Evolutionary conservation across 2,888 invertebrate genomes (phyloP), one percentile per base, ranked within the genome.

Genomic region (Incurvaria masculella): DNA sequence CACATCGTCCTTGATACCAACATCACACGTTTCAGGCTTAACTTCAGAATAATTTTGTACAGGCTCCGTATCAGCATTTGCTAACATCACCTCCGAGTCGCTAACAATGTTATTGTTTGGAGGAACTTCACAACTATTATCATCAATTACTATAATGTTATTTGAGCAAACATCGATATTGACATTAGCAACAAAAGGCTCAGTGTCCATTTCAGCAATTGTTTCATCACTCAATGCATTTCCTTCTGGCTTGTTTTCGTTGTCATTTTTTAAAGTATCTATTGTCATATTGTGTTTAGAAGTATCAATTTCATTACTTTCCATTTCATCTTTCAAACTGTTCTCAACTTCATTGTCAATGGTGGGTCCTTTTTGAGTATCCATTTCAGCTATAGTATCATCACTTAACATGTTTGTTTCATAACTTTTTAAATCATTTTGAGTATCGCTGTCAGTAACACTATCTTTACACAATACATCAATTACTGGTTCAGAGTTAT

Each of bases 131-230:
- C 33, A 33, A 33, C 33, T 33, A 33, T 33, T 33, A n/a, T 65
- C 61, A 50, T 57, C 58, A 11, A 64, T 57, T 40, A 66, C 40
- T 38, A 66, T 60, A 33, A 67, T 56, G 17, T 65, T 63, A 47
- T 62, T 59, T 42, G 60, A 56, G 46, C 56, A 53, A n/a, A 42
- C 8, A 20, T 73, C 71, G 66, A 70, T 67, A 57, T 68, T 63
- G 50, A 68, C 69, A 38, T 69, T 72, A 39, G 64, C 8, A 21
- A 21, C 21, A 21, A 44, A 5, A 5, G 49, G 51, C 45, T 51
- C 49, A 27, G 51, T 51, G 19, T 51, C 51, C 39, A 51, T 38
- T 19, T 47, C 40, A 21, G 49, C 42, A 11, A 49, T 51, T 3
- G 8, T n/a, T 11, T 14, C 33, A 14, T 33, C 23, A 23, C 33